Percentiles rank a stretch among this genome's conserved stretches.
Evolutionary conservation across 2,888 invertebrate species (phyloP).

Genomic region (Lasioglossum morio): DNA sequence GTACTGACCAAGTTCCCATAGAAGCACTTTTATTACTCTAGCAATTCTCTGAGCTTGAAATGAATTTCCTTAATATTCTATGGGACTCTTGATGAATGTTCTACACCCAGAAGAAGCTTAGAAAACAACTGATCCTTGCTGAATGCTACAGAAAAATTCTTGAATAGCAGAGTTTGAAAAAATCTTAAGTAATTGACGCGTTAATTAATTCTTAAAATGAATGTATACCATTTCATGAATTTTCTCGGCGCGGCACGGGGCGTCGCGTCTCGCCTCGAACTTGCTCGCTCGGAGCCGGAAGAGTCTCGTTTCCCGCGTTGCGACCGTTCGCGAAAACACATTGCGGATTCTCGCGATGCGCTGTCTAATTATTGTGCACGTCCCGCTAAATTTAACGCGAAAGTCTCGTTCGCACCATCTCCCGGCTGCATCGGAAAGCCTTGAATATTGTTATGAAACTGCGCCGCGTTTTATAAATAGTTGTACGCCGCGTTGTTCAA

Average conservation of each 20-base stretch:
- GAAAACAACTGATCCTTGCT: neutral
- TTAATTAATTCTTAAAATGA: neutral
- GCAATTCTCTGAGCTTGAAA: neutral
- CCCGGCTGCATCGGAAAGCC: slow-evolving; percentile 34
- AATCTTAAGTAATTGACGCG: no score
- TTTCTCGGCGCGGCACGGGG: neutral
- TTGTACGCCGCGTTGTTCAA: neutral
- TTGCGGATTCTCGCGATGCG: neutral
- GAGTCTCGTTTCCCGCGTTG: neutral
- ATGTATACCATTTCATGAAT: neutral
- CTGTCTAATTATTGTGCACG: slow-evolving; percentile 13
- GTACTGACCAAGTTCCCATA: neutral
- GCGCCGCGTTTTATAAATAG: slow-evolving; percentile 46
- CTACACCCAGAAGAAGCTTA: neutral
- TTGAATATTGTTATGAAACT: slow-evolving; percentile 56
- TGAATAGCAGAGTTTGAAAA: neutral
- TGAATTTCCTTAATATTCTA: neutral
- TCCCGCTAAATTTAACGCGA: slow-evolving; percentile 44
- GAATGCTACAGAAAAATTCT: neutral
- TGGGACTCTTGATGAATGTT: neutral
- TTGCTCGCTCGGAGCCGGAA: neutral
- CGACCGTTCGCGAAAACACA: slow-evolving; percentile 5
- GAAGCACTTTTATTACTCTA: neutral
- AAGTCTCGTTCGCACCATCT: slow-evolving; percentile 39
- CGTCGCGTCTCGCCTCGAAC: neutral